These are phyloP conservation scores for Gambusia yucatana DNA, from an alignment of 2,797 vertebrate species.

Conservation along the genomic window DNA sequence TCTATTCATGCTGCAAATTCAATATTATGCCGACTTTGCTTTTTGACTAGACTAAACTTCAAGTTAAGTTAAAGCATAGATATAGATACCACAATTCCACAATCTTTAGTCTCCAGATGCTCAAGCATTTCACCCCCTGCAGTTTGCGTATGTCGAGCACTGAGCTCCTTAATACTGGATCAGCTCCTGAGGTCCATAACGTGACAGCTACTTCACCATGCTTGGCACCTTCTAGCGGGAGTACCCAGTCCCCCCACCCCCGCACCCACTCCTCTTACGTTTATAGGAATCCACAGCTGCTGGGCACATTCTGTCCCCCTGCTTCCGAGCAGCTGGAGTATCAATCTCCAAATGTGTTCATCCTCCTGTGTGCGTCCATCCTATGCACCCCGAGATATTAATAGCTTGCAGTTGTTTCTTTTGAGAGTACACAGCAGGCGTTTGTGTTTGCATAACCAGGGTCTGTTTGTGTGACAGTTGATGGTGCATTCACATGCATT, in stretches of 20 bases:
- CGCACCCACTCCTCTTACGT: constrained; percentile 15
- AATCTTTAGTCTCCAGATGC: not conserved
- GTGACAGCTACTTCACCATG: constrained; percentile 15
- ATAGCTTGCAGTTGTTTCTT: constrained; percentile 78
- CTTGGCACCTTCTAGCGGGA: constrained; percentile 30
- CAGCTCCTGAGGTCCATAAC: not conserved
- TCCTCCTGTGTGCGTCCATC: constrained; percentile 57
- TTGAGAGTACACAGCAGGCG: constrained; percentile 74
- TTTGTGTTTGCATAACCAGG: constrained; percentile 78
- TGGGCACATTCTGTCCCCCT: constrained; percentile 75
- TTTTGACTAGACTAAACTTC: constrained; percentile 31
- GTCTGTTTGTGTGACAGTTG: constrained; percentile 71
- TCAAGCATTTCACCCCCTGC: not conserved
- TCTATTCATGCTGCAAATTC: constrained; percentile 39
- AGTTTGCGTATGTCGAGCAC: not conserved
- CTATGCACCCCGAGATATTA: constrained; percentile 66
- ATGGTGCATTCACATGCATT: constrained; percentile 34
- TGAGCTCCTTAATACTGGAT: not conserved
- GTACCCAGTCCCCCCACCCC: constrained; percentile 2
- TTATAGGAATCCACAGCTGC: constrained; percentile 78
- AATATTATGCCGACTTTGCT: constrained; percentile 55
- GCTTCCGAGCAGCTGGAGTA: constrained; percentile 80
- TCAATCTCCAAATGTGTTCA: constrained; percentile 67
- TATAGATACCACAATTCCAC: not conserved
- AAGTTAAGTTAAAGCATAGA: constrained; percentile 17